These are phyloP conservation scores for Meiosimyza platycephala DNA, from an alignment of 2,888 invertebrate genomes.

Conservation along the genomic window DNA sequence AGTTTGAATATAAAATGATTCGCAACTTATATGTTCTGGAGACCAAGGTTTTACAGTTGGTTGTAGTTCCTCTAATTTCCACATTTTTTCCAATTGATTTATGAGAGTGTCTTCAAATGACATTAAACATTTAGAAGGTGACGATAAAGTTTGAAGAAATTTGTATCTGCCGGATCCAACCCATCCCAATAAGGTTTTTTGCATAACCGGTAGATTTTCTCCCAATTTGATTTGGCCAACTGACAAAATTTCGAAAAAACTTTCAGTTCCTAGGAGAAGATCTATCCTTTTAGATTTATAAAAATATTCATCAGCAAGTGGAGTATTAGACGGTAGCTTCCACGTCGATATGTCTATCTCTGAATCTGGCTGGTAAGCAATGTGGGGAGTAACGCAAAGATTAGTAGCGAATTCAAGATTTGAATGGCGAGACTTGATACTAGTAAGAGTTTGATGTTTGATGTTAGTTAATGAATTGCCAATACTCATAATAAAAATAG, in stretches of 20 bases:
- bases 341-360: conserved; percentile 40
- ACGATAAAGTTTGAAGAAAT: too few species aligned
- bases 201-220: conserved; percentile 38
- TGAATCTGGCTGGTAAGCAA: conserved; percentile 43
- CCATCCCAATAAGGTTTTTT: conserved; percentile 44
- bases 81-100: too few species aligned
- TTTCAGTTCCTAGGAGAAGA: too few species aligned
- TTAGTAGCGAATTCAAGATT: conserved; percentile 39
- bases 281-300: too few species aligned
- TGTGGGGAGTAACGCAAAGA: background rate
- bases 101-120: too few species aligned
- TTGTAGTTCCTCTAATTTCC: too few species aligned
- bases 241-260: conserved; percentile 31
- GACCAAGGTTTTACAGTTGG: too few species aligned
- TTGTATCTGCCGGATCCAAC: conserved; percentile 41
- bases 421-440: conserved; percentile 34
- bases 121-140: too few species aligned
- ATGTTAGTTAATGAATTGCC: conserved; percentile 26
- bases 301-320: too few species aligned
- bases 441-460: conserved; percentile 41
- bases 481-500: conserved; percentile 37
- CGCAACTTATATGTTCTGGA: too few species aligned
- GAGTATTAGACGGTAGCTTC: conserved; percentile 34
- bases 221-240: conserved; percentile 44
- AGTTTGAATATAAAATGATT: too few species aligned